Percentiles rank a stretch among this genome's conserved stretches.
phyloP scores from a whole-genome alignment of 2,113 vertebrate genomes.

The Lipotes vexillifer region DNA sequence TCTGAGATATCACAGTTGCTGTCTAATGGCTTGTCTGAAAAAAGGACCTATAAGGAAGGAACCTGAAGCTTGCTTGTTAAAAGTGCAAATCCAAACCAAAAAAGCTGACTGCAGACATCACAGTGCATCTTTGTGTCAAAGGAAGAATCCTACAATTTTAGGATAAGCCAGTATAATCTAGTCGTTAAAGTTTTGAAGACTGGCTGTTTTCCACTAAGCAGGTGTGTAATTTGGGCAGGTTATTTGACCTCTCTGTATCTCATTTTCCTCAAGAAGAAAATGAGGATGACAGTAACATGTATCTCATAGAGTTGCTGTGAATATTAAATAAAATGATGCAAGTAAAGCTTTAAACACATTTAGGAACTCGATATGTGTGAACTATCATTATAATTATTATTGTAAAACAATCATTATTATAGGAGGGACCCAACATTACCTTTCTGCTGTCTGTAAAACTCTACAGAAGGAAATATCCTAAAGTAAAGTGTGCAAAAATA shows the following conservation, averaged over 20 bases:
- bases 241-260: neutral
- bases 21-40: neutral
- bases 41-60: neutral
- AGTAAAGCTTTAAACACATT: constrained; percentile 32
- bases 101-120: neutral
- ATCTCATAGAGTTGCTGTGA: neutral
- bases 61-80: neutral
- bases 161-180: neutral
- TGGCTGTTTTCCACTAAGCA: neutral
- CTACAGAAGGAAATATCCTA: neutral
- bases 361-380: neutral
- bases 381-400: neutral
- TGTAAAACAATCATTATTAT: neutral
- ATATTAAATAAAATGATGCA: constrained; percentile 36
- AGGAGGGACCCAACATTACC: neutral
- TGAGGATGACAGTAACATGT: neutral
- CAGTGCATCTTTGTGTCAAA: neutral
- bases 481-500: neutral
- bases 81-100: neutral
- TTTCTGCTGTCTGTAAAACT: neutral
- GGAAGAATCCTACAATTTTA: neutral
- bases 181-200: neutral
- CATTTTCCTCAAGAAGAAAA: constrained; percentile 23
- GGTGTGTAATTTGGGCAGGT: neutral
- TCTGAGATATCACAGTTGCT: neutral